These are phyloP conservation scores for Eupristina koningsbergeri DNA, from an alignment of 1,140 invertebrate species.

Conservation along the genomic window DNA sequence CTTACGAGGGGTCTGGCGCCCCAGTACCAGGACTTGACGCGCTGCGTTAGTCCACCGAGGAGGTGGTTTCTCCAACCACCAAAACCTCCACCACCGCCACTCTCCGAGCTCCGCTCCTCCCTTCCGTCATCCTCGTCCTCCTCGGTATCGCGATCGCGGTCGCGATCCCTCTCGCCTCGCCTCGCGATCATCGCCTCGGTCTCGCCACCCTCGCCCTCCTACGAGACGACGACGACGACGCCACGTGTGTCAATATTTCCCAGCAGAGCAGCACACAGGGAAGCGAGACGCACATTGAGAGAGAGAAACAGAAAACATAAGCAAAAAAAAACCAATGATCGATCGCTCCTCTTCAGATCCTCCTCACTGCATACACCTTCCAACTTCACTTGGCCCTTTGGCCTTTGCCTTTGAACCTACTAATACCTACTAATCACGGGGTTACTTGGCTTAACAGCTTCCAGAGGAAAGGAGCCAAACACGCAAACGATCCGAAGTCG, in stretches of 20 bases:
- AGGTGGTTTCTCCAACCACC: constrained; percentile 88
- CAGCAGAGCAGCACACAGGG: neutral
- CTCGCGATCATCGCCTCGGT: constrained; percentile 73
- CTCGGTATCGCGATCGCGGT: constrained; percentile 70
- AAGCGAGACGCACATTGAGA: constrained; percentile 41
- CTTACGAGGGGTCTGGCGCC: constrained; percentile 92
- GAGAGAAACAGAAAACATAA: constrained; percentile 40
- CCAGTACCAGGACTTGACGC: constrained; percentile 96
- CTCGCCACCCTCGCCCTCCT: constrained; percentile 73
- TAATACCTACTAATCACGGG: neutral
- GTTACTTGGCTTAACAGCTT: neutral
- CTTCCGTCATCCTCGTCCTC: constrained; percentile 71
- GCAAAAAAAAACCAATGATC: constrained; percentile 44
- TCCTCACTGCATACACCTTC: neutral
- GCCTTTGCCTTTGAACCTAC: too few species aligned
- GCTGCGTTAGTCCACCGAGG: constrained; percentile 92
- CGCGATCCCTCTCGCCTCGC: constrained; percentile 70
- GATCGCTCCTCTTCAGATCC: neutral
- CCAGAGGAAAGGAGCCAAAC: constrained; percentile 32
- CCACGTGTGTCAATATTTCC: neutral
- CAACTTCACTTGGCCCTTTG: too few species aligned
- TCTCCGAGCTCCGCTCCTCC: constrained; percentile 71
- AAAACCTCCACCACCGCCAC: constrained; percentile 84
- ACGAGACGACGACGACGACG: neutral
- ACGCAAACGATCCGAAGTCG: neutral